Conservation (phyloP, 2,113 vertebrate species). For the Notechis scutatus region DNA sequence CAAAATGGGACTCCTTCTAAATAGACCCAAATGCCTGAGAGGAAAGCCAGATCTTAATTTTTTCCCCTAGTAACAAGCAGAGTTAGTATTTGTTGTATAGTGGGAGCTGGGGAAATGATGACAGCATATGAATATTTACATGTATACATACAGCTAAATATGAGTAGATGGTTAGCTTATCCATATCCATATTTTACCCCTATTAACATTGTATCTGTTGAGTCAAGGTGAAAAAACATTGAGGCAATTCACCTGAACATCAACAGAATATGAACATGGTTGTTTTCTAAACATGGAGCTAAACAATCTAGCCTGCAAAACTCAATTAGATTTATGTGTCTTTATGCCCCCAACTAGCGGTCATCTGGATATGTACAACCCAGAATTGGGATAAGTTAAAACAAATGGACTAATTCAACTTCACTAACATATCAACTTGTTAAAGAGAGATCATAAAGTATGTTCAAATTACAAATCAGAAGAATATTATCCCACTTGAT, state of each 20-base stretch:
- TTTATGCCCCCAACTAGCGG: not conserved
- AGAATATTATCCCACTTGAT: not conserved
- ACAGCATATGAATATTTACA: not conserved
- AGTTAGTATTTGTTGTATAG: not conserved
- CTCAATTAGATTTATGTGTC: not conserved
- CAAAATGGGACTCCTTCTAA: not conserved
- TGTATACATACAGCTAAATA: not conserved
- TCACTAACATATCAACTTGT: not conserved
- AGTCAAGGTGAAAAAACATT: not conserved
- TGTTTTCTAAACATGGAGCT: not conserved
- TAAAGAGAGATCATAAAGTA: not conserved
- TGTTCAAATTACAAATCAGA: not conserved
- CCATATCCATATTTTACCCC: not conserved
- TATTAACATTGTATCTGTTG: not conserved
- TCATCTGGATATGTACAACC: not conserved
- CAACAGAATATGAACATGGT: not conserved
- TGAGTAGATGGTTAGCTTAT: not conserved
- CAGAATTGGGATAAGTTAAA: not conserved
- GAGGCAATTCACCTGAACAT: not conserved
- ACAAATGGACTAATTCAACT: not conserved
- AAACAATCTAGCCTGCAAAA: not conserved
- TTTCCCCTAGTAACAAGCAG: not conserved
- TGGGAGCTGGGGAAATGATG: not conserved
- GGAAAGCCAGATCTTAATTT: not conserved
- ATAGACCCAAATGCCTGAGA: not conserved